Evolutionary conservation across 1,140 invertebrate genomes (phyloP).

Genomic region (Homarus americanus): DNA sequence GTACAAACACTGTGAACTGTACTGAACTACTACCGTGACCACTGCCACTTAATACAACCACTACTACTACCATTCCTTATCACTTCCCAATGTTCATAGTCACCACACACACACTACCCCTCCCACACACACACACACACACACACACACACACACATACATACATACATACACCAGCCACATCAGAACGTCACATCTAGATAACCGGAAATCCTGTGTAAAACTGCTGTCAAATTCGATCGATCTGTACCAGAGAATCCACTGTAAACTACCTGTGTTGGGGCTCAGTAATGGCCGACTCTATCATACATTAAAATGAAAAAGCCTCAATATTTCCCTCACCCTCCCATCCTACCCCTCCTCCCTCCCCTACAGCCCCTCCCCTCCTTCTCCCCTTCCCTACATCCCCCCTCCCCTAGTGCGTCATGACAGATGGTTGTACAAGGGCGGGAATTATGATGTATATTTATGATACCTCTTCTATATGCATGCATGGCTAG

Average conservation of each 20-base stretch:
- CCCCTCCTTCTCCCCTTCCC: no score
- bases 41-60: no score
- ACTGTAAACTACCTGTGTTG: no score
- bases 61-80: no score
- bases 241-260: neutral
- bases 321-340: neutral
- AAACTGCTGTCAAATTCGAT: neutral
- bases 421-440: slow-evolving; percentile 9
- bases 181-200: neutral
- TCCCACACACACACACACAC: neutral
- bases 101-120: no score
- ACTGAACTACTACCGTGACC: no score
- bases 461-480: slow-evolving; percentile 36
- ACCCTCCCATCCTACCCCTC: neutral
- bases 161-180: neutral
- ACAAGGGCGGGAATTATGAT: slow-evolving; percentile 6
- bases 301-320: slow-evolving; percentile 9
- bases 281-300: neutral
- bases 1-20: no score
- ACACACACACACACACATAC: slow-evolving; percentile 14
- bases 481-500: slow-evolving; percentile 42
- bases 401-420: no score
- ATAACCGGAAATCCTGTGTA: neutral
- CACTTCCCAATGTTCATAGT: no score
- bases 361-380: no score